Base-by-base conservation (phyloP, 2,797 vertebrate genomes). In the Myiotriccus ornatus region DNA sequence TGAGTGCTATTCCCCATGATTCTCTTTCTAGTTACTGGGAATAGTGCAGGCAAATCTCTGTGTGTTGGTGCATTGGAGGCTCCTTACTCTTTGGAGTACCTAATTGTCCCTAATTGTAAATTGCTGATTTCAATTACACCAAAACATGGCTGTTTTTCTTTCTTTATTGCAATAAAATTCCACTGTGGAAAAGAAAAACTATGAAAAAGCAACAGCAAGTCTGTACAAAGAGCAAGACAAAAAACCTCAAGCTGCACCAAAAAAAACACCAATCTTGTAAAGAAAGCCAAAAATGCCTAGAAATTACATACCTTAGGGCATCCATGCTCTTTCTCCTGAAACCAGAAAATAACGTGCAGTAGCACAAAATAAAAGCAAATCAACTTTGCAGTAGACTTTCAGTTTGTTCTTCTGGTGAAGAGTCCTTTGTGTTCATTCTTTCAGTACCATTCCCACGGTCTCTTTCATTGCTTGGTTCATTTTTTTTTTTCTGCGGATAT, bases 361-460 rank as follows among this genome's bases (percentile, higher is more conserved):
- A 84, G 80, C 53, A 86, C 24, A 13, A 96, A 75, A 92, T 68
- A 63, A 79, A 77, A 95, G 44, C 59, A 65, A 81, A 86, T 83
- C 19, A 86, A 10, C 84, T 94, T 97, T 97, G 81, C 89, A 92
- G 16, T 93, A 94, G 94, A 98, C 96, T 97, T 98, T 98, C 97
- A 98, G 97, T 98, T 98, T 98, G 98, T 97, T 98, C 97, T 98
- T 98, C 97, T 97, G 97, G 98, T 98, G 98, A 98, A 98, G 98
- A 98, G 97, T 97, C 97, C 97, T 98, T 97, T 97, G 91, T 96
- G 95, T 97, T 96, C 74, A 93, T 97, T 92, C 95, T 52, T 90
- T 86, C 92, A 79, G 50, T 90, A 46, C 89, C 97, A 97, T 97
- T 93, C 47, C 87, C 97, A 96, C 93, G 52, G 89, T 91, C 75